Base-by-base conservation (phyloP, 2,888 invertebrate genomes). In the Caenorhabditis afra region DNA sequence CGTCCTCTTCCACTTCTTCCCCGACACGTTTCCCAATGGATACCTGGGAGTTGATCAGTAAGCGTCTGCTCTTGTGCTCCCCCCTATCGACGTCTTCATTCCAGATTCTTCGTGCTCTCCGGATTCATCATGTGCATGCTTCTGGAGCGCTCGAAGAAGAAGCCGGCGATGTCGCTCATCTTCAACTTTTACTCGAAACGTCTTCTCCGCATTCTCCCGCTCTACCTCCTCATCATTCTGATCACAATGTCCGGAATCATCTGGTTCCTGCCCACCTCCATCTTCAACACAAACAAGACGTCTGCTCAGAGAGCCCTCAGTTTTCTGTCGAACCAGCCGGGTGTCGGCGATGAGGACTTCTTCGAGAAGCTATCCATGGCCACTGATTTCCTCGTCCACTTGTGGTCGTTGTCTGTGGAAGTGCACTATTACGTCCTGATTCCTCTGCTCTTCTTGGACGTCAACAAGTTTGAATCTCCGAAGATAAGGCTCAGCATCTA, bases 11-110 rank as follows among this genome's bases (percentile, higher is more conserved):
- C 76, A 77, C 50, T 57, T 70, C 39, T 77, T 66, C 39, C 68
- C 68, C 11, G 16, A 50, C 12, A 23, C 53, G 11, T 77, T 77
- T 41, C 70, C 64, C 12, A 77, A 77, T 70, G 76, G 68, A 29
- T 76, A 58, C 58, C 50, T 76, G 4, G 76, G 76, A 39, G 68
- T 76, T 58, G 76, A 76, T 59, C 39, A 62, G 76, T 76, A 49
- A 68, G 76, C 50, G 35, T 35, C 14, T 29, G 2, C 22, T 20
- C 22, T 20, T 22, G 7, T 3, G 16, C 3, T 35, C 10, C 10
- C 3, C 14, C 23, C n/a, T 14, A 29, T 10, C 29, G 23, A 4
- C 3, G 4, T 53, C 52, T 53, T 4, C 5, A 18, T 35, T 66
- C 10, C 50, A 58, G 67, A 49, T 68, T 58, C 39, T 58, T 68